Evolutionary conservation across 2,113 vertebrate species (phyloP), one percentile per base, ranked within the genome.

Genomic region (Tiliqua scincoides): DNA sequence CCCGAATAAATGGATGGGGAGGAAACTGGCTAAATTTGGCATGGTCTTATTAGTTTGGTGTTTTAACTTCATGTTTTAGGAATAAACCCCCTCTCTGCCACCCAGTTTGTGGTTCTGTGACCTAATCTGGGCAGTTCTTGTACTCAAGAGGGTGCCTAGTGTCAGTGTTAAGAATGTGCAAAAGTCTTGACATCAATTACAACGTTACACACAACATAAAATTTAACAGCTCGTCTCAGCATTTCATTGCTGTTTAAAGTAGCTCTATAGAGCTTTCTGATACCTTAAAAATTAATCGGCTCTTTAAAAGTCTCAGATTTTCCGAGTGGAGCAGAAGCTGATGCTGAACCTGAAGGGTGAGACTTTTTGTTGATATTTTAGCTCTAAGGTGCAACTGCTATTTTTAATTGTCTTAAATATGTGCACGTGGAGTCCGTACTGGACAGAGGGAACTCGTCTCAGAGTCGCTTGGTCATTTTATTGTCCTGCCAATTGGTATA

Each of bases 141-240:
- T 83, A 86, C 91, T 59, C 85, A 93, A 91, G 78, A 93, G 87
- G 93, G 95, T 96, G 95, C 90, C 96, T 95, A 97, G 93, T 95
- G 94, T 96, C 96, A 95, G 93, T 63, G 59, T 93, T 92, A 95
- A 94, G 95, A 96, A 93, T 96, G 95, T 91, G 91, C 93, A 90
- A 91, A 96, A 95, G 91, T 94, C 90, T 97, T 97, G 96, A 97
- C 95, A 97, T 97, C 96, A 97, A 97, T 98, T 97, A 96, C 94
- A 95, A 95, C 94, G 95, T 97, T 97, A 97, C 96, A 97, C 97
- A 97, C 96, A 95, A 97, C 97, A 97, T 97, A 97, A 97, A 98
- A 94, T 95, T 97, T 98, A 97, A 98, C 84, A 94, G 86, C 94
- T 95, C 91, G 90, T 94, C 97, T 96, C 95, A 95, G 93, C 91